Percentiles rank a stretch among this genome's conserved stretches.
These are phyloP conservation scores for Argya squamiceps DNA, from an alignment of 2,797 vertebrate genomes.

Conservation along the genomic window DNA sequence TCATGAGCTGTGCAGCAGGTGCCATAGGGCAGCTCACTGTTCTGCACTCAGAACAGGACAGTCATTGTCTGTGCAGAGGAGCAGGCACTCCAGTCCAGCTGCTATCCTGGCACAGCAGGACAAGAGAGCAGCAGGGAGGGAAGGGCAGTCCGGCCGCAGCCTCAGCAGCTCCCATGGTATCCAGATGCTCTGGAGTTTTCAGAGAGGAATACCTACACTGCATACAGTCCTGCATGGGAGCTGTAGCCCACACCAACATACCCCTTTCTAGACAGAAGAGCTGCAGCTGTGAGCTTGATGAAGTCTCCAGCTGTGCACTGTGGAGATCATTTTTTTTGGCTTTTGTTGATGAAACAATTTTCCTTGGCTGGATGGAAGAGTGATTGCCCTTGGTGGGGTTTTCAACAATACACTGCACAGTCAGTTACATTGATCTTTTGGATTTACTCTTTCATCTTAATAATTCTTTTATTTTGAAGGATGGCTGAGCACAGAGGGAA, in stretches of 20 bases:
- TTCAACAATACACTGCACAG: background rate
- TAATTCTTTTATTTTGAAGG: slow-evolving; percentile 60
- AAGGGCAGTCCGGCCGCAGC: fast-evolving
- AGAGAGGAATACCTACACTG: background rate
- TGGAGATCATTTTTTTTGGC: fast-evolving
- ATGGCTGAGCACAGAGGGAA: slow-evolving; percentile 84
- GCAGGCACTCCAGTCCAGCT: background rate
- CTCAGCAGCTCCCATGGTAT: fast-evolving
- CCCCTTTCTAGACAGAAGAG: fast-evolving
- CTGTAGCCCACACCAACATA: background rate
- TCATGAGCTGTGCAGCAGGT: background rate
- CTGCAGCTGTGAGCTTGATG: background rate
- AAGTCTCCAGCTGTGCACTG: background rate
- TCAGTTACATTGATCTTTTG: background rate
- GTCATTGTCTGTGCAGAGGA: background rate
- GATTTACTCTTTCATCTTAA: background rate
- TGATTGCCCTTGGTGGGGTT: background rate
- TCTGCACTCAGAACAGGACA: background rate
- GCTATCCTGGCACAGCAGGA: background rate
- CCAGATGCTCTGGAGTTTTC: background rate
- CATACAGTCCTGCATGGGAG: fast-evolving
- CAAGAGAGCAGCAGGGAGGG: background rate
- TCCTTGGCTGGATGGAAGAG: background rate
- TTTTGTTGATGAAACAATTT: background rate
- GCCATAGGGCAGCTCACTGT: background rate